Evolutionary conservation across 2,113 vertebrate species (phyloP).

Genomic region (Isichthys henryi): DNA sequence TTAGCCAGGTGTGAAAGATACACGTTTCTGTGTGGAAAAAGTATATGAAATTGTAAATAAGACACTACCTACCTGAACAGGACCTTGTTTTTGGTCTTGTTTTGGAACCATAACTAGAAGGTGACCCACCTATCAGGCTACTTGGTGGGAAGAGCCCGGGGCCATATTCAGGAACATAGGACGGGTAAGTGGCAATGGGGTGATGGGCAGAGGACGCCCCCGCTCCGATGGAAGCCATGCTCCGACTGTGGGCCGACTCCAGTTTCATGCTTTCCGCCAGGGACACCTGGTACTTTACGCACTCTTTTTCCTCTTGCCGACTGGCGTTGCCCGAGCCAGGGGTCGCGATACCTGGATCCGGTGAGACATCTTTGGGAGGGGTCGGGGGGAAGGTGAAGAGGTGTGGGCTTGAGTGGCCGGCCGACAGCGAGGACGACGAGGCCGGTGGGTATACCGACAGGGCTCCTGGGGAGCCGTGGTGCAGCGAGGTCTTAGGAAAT

Average conservation of each 20-base stretch:
- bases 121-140: conserved; percentile 92
- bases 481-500: conserved; percentile 91
- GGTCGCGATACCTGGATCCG: conserved; percentile 84
- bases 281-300: conserved; percentile 95
- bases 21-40: conserved; percentile 6
- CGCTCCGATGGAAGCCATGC: conserved; percentile 81
- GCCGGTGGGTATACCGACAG: conserved; percentile 89
- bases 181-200: conserved; percentile 92
- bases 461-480: conserved; percentile 86
- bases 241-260: conserved; percentile 82
- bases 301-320: conserved; percentile 92
- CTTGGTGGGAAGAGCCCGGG: conserved; percentile 95
- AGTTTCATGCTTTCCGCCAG: conserved; percentile 95
- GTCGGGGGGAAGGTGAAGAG: conserved; percentile 97
- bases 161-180: conserved; percentile 94
- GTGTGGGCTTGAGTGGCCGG: conserved; percentile 91
- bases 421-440: conserved; percentile 85
- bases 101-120: conserved; percentile 95
- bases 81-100: conserved; percentile 96
- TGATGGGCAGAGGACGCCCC: conserved; percentile 82
- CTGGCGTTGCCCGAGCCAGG: conserved; percentile 76
- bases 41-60: conserved; percentile 61
- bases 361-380: conserved; percentile 96
- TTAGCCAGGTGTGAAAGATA: not conserved
- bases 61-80: conserved; percentile 93